Evolutionary conservation across 2,888 invertebrate species (phyloP).

Genomic region (Quadriops clusia): DNA sequence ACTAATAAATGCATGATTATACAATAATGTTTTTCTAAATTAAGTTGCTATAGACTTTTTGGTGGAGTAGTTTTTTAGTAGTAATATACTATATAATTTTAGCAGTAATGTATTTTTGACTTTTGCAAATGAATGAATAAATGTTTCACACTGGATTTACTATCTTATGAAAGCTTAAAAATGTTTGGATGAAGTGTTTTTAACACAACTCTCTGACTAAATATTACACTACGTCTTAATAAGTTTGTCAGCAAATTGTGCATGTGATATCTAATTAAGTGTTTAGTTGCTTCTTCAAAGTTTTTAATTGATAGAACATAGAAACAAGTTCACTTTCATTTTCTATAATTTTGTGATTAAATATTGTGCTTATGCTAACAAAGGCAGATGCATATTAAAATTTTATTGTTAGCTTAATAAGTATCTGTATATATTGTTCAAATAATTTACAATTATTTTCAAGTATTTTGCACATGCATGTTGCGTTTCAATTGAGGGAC

Average conservation of each 20-base stretch:
- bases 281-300: too few species aligned
- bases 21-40: too few species aligned
- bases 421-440: slow-evolving; percentile 12
- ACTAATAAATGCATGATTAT: too few species aligned
- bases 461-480: slow-evolving; percentile 21
- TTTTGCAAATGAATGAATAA: too few species aligned
- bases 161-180: not conserved
- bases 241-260: slow-evolving; percentile 10
- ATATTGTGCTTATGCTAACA: slow-evolving; percentile 17
- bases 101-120: too few species aligned
- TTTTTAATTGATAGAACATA: too few species aligned
- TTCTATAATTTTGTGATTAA: too few species aligned
- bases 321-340: too few species aligned
- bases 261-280: slow-evolving; percentile 20
- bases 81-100: too few species aligned
- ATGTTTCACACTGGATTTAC: not conserved
- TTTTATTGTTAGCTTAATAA: slow-evolving; percentile 5
- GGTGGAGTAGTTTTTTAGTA: too few species aligned
- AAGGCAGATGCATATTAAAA: slow-evolving; percentile 12
- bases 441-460: slow-evolving; percentile 10
- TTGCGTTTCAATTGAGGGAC: slow-evolving; percentile 17
- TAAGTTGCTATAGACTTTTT: too few species aligned
- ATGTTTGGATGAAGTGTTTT: not conserved
- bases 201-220: slow-evolving; percentile 13
- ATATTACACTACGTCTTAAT: slow-evolving; percentile 22